Evolutionary conservation across 2,888 invertebrate species (phyloP).

Genomic region (Pachymerium ferrugineum): DNA sequence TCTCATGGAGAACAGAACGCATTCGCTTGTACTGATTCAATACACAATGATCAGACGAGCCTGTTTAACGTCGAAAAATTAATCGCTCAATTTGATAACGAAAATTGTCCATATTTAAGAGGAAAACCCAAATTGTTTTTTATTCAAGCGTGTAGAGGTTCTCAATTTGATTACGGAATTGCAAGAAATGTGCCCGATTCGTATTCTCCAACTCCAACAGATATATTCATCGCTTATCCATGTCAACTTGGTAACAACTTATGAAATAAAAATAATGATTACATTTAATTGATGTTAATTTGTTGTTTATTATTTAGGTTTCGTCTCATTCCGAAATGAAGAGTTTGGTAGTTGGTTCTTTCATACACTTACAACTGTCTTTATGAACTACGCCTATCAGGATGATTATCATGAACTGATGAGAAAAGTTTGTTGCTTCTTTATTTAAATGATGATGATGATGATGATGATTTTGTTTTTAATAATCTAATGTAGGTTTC

Average conservation of each 20-base stretch:
- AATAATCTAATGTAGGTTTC: background rate
- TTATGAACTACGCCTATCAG: background rate
- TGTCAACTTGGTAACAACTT: no score
- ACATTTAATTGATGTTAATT: no score
- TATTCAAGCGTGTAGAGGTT: conserved; percentile 11
- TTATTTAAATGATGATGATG: no score
- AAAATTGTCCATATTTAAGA: background rate
- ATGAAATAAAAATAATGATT: no score
- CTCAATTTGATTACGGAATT: no score
- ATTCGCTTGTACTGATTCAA: background rate
- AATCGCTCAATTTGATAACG: background rate
- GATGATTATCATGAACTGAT: background rate
- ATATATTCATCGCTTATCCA: background rate
- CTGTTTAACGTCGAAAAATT: background rate
- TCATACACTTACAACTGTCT: background rate
- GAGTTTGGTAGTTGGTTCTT: background rate
- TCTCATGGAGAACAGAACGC: background rate
- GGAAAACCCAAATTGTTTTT: background rate
- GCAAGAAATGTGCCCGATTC: no score
- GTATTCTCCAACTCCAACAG: no score
- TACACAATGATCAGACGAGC: no score
- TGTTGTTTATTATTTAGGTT: no score
- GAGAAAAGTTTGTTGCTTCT: background rate
- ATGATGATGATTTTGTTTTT: background rate
- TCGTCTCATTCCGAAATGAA: background rate